Evolutionary conservation across 1,140 invertebrate genomes (phyloP), one percentile per base, ranked within the genome.

Genomic region (Mycetomoellerius zeteki): DNA sequence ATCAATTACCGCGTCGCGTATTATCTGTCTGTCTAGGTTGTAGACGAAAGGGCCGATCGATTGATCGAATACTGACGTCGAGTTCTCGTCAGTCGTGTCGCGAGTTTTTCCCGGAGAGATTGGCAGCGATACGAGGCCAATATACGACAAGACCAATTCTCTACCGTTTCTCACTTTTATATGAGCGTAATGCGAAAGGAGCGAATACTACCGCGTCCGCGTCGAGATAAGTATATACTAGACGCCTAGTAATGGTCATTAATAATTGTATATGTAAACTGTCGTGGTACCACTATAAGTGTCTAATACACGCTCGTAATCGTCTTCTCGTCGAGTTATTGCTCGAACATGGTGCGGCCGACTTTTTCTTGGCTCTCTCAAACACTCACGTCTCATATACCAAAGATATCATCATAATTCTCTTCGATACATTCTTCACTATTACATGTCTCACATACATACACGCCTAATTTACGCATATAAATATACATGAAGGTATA

Each of bases 91-190:
- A 67, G 52, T 81, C 76, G 85, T 60, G 16, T 47, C 77, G 52
- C 78, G 24, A 65, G 16, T 47, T 82, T 43, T 3, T 52, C 50
- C 33, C 78, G 64, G 60, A 72, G 58, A 52, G 67, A 47, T 33
- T 27, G 69, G 43, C 69, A 72, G 73, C 64, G 52, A 81, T 80
- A 90, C 86, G 88, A 60, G 86, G 52, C 43, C 78, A 67, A 88
- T 58, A 84, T 88, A 56, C 88, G 69, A 76, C 89, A 78, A 87
- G 91, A 92, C 91, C 91, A 92, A 92, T 91, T 88, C 82, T 89
- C 77, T 89, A 92, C 92, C 81, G 90, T 93, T 93, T 93, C 92
- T 92, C 92, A 93, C 92, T 93, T 93, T 93, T 93, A 93, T 92
- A 92, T 90, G 87, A 92, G 86, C 88, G 86, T 72, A 86, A 86